These are phyloP conservation scores for Drosophila tanythrix DNA, from an alignment of 2,888 invertebrate genomes.

Conservation along the genomic window DNA sequence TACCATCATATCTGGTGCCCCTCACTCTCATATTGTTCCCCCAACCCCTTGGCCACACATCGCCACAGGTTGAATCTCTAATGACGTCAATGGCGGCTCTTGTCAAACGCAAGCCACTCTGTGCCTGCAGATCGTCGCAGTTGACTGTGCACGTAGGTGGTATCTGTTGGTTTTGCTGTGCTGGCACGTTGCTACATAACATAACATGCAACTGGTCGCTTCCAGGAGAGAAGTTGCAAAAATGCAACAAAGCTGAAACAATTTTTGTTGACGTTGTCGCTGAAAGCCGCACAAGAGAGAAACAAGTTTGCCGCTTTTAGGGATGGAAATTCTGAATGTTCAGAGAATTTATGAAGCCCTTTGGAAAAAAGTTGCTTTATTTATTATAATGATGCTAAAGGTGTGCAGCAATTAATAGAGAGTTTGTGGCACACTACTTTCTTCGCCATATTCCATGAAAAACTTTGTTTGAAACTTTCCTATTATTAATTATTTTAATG, in stretches of 20 bases:
- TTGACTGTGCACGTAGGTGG: conserved; percentile 1
- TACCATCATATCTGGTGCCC: not conserved
- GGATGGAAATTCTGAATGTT: conserved; percentile 6
- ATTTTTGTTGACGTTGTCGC: conserved; percentile 29
- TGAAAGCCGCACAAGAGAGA: conserved; percentile 24
- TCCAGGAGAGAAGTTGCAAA: conserved; percentile 37
- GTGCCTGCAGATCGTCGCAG: conserved; percentile 2
- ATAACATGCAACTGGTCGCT: conserved; percentile 74
- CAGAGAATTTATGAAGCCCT: not conserved
- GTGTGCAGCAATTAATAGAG: not conserved
- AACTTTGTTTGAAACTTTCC: not conserved
- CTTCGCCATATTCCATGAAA: not conserved
- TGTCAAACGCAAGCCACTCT: conserved; percentile 45
- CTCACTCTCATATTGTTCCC: not conserved
- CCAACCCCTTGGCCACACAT: conserved; percentile 20
- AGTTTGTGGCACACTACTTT: not conserved
- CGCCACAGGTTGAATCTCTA: conserved; percentile 44
- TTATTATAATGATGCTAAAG: not conserved
- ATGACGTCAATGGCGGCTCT: conserved; percentile 60
- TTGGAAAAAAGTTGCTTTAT: not conserved
- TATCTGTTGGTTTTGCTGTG: conserved; percentile 30
- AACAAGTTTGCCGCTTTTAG: conserved; percentile 26
- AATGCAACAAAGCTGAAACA: conserved; percentile 48
- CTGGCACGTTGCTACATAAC: conserved; percentile 70
- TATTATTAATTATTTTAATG: not conserved